These are phyloP conservation scores for Drosophila yakuba DNA, from an alignment of 1,140 invertebrate species.

Conservation along the genomic window DNA sequence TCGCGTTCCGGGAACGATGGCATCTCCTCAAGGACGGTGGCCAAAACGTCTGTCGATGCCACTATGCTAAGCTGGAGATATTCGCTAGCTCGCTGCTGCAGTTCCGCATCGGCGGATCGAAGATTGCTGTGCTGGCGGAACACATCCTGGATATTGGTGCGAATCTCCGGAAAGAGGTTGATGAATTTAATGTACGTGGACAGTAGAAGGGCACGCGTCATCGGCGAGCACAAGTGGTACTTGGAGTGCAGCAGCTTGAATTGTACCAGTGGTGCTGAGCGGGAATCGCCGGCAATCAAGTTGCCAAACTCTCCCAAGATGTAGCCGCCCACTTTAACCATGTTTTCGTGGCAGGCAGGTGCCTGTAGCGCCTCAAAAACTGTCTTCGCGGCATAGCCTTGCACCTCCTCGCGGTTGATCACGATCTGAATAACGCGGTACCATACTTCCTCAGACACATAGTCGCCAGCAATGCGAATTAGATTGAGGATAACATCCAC, in stretches of 20 bases:
- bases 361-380: constrained; percentile 99
- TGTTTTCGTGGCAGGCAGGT: constrained; percentile 99
- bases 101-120: constrained; percentile 98
- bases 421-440: constrained; percentile 99
- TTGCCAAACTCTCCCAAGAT: constrained; percentile 99
- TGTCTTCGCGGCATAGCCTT: constrained; percentile 99
- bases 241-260: constrained; percentile 99
- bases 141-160: constrained; percentile 97
- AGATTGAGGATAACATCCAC: constrained; percentile 99
- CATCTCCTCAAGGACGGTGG: constrained; percentile 99
- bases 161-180: constrained; percentile 99
- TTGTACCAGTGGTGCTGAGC: constrained; percentile 97
- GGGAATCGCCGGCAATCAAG: constrained; percentile 98
- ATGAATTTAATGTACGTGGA: constrained; percentile 99
- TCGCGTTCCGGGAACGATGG: constrained; percentile 99
- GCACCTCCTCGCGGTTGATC: constrained; percentile 99
- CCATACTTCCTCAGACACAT: constrained; percentile 99
- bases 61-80: constrained; percentile 98
- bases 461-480: constrained; percentile 99
- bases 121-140: constrained; percentile 98
- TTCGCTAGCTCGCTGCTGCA: constrained; percentile 99
- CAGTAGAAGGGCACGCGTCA: constrained; percentile 97
- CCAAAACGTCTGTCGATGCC: constrained; percentile 98
- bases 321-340: constrained; percentile 99
- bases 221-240: constrained; percentile 98